phyloP scores from a whole-genome alignment of 2,797 vertebrate genomes.

The Sebastes alutus region DNA sequence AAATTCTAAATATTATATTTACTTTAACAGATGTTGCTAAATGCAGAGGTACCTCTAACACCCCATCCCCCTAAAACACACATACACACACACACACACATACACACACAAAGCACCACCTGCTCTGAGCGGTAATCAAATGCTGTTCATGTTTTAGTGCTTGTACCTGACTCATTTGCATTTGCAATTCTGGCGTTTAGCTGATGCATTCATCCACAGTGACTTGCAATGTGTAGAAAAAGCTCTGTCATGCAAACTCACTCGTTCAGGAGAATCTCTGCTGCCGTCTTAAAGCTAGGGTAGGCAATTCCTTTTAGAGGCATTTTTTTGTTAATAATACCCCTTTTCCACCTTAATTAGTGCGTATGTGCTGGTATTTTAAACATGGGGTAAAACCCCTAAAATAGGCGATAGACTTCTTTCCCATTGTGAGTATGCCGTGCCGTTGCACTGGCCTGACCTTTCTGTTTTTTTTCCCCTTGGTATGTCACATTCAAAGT shows the following conservation, averaged over 20 bases:
- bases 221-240: background rate
- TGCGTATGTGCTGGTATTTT: too few relatives aligned
- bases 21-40: background rate
- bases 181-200: constrained; percentile 35
- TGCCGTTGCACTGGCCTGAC: too few relatives aligned
- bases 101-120: constrained; percentile 13
- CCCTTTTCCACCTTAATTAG: too few relatives aligned
- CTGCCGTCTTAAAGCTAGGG: background rate
- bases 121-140: constrained; percentile 35
- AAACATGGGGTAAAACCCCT: too few relatives aligned
- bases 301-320: background rate
- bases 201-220: background rate
- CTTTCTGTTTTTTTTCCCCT: too few relatives aligned
- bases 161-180: constrained; percentile 28
- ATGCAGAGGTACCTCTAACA: background rate
- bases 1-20: background rate
- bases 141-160: background rate
- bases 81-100: background rate
- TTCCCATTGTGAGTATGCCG: too few relatives aligned
- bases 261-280: background rate
- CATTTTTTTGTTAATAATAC: background rate
- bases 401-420: too few relatives aligned
- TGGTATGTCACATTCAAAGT: too few relatives aligned
- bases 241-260: background rate
- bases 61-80: background rate